A percentile compares a stretch with the other conserved stretches of the same genome.
Conservation (phyloP, 2,888 invertebrate genomes). For the Rhagium mordax region DNA sequence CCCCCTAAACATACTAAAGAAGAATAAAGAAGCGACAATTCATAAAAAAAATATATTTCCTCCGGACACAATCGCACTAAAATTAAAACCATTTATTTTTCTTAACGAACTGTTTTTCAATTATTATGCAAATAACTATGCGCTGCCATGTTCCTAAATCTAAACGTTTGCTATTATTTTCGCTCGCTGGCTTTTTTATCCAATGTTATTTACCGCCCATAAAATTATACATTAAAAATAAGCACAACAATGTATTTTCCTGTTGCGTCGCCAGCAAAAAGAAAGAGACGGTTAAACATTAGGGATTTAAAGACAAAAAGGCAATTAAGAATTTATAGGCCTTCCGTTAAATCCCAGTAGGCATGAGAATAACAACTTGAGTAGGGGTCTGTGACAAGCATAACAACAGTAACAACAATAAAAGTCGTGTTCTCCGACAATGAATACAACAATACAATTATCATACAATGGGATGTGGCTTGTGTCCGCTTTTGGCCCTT, state of each 20-base stretch:
- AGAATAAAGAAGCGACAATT: too few species aligned
- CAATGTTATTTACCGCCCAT: neutral
- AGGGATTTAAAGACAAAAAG: slow-evolving; percentile 20
- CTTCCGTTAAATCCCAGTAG: slow-evolving; percentile 2
- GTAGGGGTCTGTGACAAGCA: slow-evolving; percentile 12
- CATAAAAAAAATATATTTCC: too few species aligned
- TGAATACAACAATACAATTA: slow-evolving; percentile 33
- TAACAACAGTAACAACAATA: slow-evolving; percentile 23
- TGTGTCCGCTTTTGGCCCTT: slow-evolving; percentile 12
- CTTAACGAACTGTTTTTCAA: too few species aligned
- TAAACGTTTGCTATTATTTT: too few species aligned
- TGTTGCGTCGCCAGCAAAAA: neutral
- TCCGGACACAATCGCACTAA: too few species aligned
- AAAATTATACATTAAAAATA: slow-evolving; percentile 6
- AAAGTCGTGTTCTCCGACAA: slow-evolving; percentile 25
- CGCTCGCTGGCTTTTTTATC: neutral
- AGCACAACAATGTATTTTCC: slow-evolving; percentile 2
- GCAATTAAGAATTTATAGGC: slow-evolving; percentile 23
- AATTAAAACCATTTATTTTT: too few species aligned
- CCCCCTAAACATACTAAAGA: too few species aligned
- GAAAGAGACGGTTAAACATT: neutral
- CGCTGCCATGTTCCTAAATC: too few species aligned
- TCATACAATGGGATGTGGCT: slow-evolving; percentile 30
- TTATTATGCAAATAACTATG: too few species aligned
- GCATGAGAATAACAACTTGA: slow-evolving; percentile 18